Percentiles rank a stretch among this genome's conserved stretches.
phyloP scores from a whole-genome alignment of 2,797 vertebrate species.

The Serranus cabrilla region DNA sequence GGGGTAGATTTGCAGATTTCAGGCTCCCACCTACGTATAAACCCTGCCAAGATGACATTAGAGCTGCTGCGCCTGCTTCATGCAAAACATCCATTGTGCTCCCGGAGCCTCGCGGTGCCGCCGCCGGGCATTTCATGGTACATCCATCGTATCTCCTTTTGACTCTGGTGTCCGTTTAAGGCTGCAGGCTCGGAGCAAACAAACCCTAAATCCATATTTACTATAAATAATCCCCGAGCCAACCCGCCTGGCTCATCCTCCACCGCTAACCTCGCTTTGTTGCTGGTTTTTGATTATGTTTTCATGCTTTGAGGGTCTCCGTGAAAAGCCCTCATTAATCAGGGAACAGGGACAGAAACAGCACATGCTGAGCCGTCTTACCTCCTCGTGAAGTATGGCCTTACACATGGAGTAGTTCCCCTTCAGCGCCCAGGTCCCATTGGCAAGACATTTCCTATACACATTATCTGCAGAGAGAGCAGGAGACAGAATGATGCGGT shows the following conservation, averaged over 20 bases:
- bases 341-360: slow-evolving; percentile 5
- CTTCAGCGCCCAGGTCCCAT: slow-evolving; percentile 93
- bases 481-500: slow-evolving; percentile 8
- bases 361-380: slow-evolving; percentile 65
- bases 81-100: slow-evolving; percentile 24
- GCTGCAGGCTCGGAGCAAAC: slow-evolving; percentile 22
- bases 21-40: slow-evolving; percentile 22
- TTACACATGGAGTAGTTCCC: slow-evolving; percentile 97
- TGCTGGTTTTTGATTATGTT: slow-evolving; percentile 28
- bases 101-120: slow-evolving; percentile 33
- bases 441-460: slow-evolving; percentile 91
- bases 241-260: slow-evolving; percentile 21
- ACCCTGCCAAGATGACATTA: slow-evolving; percentile 4
- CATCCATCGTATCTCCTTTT: slow-evolving; percentile 16
- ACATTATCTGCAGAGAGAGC: slow-evolving; percentile 88
- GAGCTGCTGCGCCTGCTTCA: slow-evolving; percentile 10
- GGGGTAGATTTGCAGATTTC: slow-evolving; percentile 45
- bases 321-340: slow-evolving; percentile 39
- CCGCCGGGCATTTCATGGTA: not conserved
- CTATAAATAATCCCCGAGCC: slow-evolving; percentile 37
- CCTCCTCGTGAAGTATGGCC: slow-evolving; percentile 94
- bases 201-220: slow-evolving; percentile 44
- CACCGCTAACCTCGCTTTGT: slow-evolving; percentile 22
- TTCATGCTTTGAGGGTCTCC: slow-evolving; percentile 6
- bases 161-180: not conserved